Evolutionary conservation across 2,888 invertebrate genomes (phyloP), one percentile per base, ranked within the genome.

Genomic region (Xestia rhomboidea): DNA sequence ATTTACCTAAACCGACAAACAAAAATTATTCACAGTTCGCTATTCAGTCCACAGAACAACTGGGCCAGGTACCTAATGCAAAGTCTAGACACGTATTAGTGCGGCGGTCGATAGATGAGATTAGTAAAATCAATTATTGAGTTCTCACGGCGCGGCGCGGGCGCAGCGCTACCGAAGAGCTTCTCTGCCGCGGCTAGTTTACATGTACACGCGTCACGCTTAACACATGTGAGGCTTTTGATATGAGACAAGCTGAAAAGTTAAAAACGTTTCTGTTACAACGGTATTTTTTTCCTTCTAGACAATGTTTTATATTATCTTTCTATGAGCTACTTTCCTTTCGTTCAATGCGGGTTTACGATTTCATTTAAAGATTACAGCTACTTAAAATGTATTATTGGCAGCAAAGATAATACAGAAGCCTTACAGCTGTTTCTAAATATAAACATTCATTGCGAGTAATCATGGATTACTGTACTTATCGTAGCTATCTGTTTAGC

Each of bases 61-160:
- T 86, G 77, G 87, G 82, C 67, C 73, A 81, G 77, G 76, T 82
- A 86, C 46, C 75, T 88, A 88, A 90, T 91, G 88, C 88, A 75
- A 80, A 86, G 93, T 93, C 93, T 93, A 93, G 93, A 93, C 93
- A 83, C 83, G 90, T 90, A 91, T 92, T 93, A 92, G 90, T 89
- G 90, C 88, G 88, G 85, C 87, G 88, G 87, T 90, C 89, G 90
- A 89, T 91, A 92, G 94, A 94, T 94, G 92, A 94, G 95, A 95
- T 95, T 95, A 94, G 92, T 90, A 88, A 92, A 92, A 94, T 95
- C 95, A 95, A 95, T 95, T 94, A 94, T 91, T 93, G 87, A 90
- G 95, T 95, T 96, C 96, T 95, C 96, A 96, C 95, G 95, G 83
- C 81, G 86, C 89, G 88, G 82, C 79, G 81, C 60, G 72, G 78